A percentile compares a stretch with the other conserved stretches of the same genome.
phyloP scores from a whole-genome alignment of 1,140 invertebrate species.

The Frieseomelitta varia region DNA sequence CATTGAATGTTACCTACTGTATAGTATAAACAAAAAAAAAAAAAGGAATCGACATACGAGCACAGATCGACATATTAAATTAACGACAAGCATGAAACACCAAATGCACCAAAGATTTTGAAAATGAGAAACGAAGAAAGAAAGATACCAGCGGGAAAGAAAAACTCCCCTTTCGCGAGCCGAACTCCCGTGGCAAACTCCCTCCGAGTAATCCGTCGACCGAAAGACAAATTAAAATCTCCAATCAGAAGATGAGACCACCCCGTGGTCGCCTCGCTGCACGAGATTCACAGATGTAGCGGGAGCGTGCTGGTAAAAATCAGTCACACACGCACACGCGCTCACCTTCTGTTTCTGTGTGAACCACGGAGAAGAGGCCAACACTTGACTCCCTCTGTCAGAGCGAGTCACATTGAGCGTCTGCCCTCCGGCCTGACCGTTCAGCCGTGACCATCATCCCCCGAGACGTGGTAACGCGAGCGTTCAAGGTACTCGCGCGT shows the following conservation, averaged over 20 bases:
- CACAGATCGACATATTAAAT: too few relatives aligned
- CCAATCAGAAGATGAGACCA: conserved; percentile 24
- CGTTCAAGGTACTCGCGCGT: neutral
- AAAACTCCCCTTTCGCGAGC: neutral
- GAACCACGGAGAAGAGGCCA: conserved; percentile 56
- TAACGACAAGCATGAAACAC: too few relatives aligned
- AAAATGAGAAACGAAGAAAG: neutral
- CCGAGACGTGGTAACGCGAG: neutral
- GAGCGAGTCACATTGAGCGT: conserved; percentile 79
- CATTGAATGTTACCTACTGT: too few relatives aligned
- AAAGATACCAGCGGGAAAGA: neutral
- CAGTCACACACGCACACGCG: conserved; percentile 55
- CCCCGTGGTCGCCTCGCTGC: neutral
- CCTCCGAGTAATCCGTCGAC: too few relatives aligned
- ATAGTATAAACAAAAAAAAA: too few relatives aligned
- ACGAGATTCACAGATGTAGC: neutral
- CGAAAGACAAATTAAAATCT: conserved; percentile 9
- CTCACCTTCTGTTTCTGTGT: conserved; percentile 40
- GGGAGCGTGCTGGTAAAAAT: conserved; percentile 69
- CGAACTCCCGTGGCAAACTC: neutral
- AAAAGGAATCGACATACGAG: too few relatives aligned
- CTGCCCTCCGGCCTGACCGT: conserved; percentile 78
- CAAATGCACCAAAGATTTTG: neutral
- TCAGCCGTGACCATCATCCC: conserved; percentile 68
- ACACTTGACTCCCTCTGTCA: conserved; percentile 78